A percentile compares a stretch with the other conserved stretches of the same genome.
Conservation (phyloP, 53 echinoderm and acorn worm genomes). For the Pentamera pediparva region DNA sequence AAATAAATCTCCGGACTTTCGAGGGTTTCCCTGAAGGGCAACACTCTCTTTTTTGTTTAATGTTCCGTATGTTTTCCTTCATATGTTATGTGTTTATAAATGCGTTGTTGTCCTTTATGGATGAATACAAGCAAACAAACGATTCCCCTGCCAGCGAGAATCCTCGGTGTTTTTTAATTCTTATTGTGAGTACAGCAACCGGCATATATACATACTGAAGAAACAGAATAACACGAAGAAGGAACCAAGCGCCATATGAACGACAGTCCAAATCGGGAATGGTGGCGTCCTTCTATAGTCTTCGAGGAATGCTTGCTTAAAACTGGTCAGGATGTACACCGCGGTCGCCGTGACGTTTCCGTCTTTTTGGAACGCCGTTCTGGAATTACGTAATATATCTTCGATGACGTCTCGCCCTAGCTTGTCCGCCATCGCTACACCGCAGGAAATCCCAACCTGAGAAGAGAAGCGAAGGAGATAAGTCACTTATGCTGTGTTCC, state of each 20-base stretch:
- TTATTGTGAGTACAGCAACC: constrained; percentile 20
- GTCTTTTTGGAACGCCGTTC: background rate
- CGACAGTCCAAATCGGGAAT: constrained; percentile 30
- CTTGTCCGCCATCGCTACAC: background rate
- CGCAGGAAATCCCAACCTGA: constrained; percentile 19
- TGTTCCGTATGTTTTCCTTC: too few relatives aligned
- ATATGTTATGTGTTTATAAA: too few relatives aligned
- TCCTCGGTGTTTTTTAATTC: too few relatives aligned
- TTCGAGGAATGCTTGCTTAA: constrained; percentile 1
- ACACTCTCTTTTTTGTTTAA: too few relatives aligned
- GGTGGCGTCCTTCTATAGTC: constrained; percentile 20
- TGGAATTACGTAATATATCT: constrained; percentile 5
- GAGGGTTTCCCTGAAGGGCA: too few relatives aligned
- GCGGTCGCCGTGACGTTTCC: background rate
- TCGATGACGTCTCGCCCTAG: background rate
- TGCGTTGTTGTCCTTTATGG: too few relatives aligned
- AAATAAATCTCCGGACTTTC: too few relatives aligned
- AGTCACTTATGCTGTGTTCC: too few relatives aligned
- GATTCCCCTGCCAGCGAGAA: too few relatives aligned
- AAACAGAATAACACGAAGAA: constrained; percentile 6
- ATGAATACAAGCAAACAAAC: too few relatives aligned
- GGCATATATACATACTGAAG: constrained; percentile 22
- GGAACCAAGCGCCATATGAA: constrained; percentile 18
- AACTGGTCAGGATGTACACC: background rate
- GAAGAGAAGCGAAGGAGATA: too few relatives aligned